phyloP scores from a whole-genome alignment of 2,888 invertebrate genomes.

The Baronia brevicornis region DNA sequence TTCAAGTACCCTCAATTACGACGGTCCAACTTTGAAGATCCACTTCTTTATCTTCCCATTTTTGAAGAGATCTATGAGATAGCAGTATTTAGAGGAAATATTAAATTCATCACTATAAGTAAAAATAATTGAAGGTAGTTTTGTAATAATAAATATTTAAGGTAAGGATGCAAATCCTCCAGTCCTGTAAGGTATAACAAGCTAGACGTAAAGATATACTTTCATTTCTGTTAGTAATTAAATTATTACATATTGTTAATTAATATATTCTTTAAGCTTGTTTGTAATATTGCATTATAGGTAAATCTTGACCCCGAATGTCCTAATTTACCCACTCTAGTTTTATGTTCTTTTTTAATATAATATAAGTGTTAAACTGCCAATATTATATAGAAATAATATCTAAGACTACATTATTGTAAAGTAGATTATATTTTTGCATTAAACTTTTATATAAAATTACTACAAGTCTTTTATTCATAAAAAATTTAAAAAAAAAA shows the following conservation, averaged over 20 bases:
- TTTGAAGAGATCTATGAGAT: too few relatives aligned
- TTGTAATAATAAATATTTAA: too few relatives aligned
- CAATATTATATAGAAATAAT: slow-evolving; percentile 47
- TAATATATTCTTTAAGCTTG: too few relatives aligned
- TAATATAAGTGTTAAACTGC: slow-evolving; percentile 48
- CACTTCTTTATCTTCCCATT: too few relatives aligned
- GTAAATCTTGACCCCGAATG: slow-evolving; percentile 25
- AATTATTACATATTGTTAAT: slow-evolving; percentile 14
- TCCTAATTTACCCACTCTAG: slow-evolving; percentile 56
- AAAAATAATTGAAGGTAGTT: too few relatives aligned
- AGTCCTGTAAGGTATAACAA: too few relatives aligned
- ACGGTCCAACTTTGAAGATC: too few relatives aligned
- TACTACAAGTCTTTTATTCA: slow-evolving; percentile 4
- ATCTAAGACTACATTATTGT: slow-evolving; percentile 36
- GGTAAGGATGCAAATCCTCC: too few relatives aligned
- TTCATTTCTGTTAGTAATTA: slow-evolving; percentile 4
- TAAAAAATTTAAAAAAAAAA: not conserved
- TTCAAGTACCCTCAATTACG: too few relatives aligned
- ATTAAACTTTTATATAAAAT: slow-evolving; percentile 50
- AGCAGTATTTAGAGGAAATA: too few relatives aligned
- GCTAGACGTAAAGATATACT: not conserved
- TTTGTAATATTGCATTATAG: slow-evolving; percentile 17
- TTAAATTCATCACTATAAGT: too few relatives aligned
- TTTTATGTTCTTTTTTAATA: slow-evolving; percentile 27
- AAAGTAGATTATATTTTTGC: slow-evolving; percentile 44